Conservation (phyloP, 92 coral and sea anemone genomes). For the Zoanthus solanderi region DNA sequence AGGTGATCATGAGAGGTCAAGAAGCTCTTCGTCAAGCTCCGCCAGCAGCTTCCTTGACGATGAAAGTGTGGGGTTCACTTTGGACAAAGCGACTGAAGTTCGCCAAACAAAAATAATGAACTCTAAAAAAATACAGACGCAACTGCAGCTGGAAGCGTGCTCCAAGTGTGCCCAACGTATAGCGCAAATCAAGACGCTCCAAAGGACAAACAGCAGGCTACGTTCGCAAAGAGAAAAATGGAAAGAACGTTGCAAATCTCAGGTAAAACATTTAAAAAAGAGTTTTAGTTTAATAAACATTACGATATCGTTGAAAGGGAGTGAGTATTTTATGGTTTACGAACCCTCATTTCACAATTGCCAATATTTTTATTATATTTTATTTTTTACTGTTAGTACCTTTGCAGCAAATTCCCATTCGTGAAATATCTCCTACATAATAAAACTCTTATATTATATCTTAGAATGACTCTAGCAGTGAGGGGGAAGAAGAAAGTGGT, state of each 20-base stretch:
- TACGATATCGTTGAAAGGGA: slow-evolving; percentile 22
- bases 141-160: slow-evolving; percentile 41
- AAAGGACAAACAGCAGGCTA: slow-evolving; percentile 44
- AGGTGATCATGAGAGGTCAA: slow-evolving; percentile 26
- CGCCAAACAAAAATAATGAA: slow-evolving; percentile 20
- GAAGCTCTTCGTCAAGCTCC: slow-evolving; percentile 23
- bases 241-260: slow-evolving; percentile 47
- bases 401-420: slow-evolving; percentile 2
- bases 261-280: slow-evolving; percentile 40
- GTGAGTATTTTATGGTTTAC: background rate
- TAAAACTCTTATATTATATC: slow-evolving; percentile 22
- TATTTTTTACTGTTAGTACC: background rate
- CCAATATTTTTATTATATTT: background rate
- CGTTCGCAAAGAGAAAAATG: slow-evolving; percentile 59
- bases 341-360: background rate
- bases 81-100: slow-evolving; percentile 28
- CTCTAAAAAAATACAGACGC: slow-evolving; percentile 40
- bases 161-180: slow-evolving; percentile 52
- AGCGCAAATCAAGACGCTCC: slow-evolving; percentile 47
- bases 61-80: slow-evolving; percentile 27
- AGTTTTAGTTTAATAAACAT: slow-evolving; percentile 22
- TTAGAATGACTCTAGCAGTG: slow-evolving; percentile 57
- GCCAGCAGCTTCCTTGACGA: slow-evolving; percentile 16
- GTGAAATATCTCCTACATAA: background rate
- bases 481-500: slow-evolving; percentile 37